These are phyloP conservation scores for western clawed frog (Xenopus tropicalis) DNA, from an alignment of 2,113 vertebrate genomes.

Conservation along the genomic window DNA sequence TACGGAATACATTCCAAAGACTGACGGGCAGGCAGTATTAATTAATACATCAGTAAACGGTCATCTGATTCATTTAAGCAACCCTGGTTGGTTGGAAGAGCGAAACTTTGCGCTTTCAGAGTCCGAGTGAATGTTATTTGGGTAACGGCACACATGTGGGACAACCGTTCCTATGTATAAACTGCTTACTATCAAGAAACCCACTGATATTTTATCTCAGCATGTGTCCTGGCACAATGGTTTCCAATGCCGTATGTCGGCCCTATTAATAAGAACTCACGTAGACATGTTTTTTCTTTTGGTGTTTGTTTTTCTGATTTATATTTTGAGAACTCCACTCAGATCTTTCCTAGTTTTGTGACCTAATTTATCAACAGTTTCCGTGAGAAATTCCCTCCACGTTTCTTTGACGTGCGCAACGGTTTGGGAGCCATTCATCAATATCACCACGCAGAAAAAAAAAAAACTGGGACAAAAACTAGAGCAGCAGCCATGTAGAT, in stretches of 20 bases:
- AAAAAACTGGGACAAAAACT: neutral
- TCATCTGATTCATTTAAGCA: too few species aligned
- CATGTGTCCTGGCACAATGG: neutral
- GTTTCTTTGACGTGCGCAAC: neutral
- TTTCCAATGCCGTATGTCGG: neutral
- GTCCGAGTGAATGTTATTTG: too few species aligned
- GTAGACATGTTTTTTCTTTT: too few species aligned
- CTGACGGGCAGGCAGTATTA: too few species aligned
- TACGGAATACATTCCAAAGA: too few species aligned
- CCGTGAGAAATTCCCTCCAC: neutral
- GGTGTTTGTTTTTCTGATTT: neutral
- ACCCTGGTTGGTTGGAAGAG: too few species aligned
- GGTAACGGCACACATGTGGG: too few species aligned
- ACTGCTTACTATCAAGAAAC: neutral
- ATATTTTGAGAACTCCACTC: neutral
- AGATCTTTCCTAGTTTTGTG: neutral
- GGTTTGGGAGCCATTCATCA: neutral
- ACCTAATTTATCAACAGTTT: slow-evolving; percentile 4
- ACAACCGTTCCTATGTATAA: neutral
- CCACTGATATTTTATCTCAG: neutral
- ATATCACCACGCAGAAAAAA: neutral
- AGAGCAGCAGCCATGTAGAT: neutral
- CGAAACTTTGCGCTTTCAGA: too few species aligned
- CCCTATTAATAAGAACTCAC: neutral
- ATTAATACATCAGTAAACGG: too few species aligned